A percentile compares a stretch with the other conserved stretches of the same genome.
Evolutionary conservation across 2,797 vertebrate species (phyloP).

Genomic region (Mormyrops boulengeri): DNA sequence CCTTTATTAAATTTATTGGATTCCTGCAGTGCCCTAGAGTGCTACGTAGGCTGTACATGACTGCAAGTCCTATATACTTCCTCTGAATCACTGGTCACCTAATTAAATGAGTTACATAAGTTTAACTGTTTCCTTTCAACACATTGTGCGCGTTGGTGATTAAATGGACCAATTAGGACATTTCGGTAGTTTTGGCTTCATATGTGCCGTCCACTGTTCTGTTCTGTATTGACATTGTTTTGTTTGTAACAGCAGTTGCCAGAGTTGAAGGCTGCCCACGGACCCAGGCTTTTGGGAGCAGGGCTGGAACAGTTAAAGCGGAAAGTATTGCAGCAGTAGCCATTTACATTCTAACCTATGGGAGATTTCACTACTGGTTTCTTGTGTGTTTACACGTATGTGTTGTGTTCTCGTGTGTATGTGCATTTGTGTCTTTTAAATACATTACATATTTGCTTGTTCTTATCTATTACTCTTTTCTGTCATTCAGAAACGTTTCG

Average conservation of each 20-base stretch:
- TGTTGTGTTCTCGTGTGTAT: not conserved
- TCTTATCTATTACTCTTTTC: not conserved
- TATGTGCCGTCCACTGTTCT: not conserved
- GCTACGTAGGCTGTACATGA: not conserved
- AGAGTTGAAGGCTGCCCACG: not conserved
- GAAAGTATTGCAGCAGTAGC: not conserved
- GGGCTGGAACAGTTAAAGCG: not conserved
- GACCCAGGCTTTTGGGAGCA: not conserved
- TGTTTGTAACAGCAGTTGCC: not conserved
- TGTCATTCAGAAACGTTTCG: not conserved
- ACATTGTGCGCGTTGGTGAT: not conserved
- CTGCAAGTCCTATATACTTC: not conserved
- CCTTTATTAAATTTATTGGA: constrained; percentile 4
- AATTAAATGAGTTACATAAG: not conserved
- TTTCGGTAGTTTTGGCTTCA: not conserved
- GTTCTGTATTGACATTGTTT: not conserved
- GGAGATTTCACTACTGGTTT: not conserved
- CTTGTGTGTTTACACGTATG: not conserved
- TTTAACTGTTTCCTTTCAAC: not conserved
- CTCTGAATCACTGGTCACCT: not conserved
- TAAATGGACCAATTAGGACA: not conserved
- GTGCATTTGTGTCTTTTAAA: not conserved
- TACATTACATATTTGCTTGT: not conserved
- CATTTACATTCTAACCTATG: not conserved
- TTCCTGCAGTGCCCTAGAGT: not conserved